A percentile compares a stretch with the other conserved stretches of the same genome.
Conservation (phyloP, 2,797 vertebrate species). For the Avahi laniger region DNA sequence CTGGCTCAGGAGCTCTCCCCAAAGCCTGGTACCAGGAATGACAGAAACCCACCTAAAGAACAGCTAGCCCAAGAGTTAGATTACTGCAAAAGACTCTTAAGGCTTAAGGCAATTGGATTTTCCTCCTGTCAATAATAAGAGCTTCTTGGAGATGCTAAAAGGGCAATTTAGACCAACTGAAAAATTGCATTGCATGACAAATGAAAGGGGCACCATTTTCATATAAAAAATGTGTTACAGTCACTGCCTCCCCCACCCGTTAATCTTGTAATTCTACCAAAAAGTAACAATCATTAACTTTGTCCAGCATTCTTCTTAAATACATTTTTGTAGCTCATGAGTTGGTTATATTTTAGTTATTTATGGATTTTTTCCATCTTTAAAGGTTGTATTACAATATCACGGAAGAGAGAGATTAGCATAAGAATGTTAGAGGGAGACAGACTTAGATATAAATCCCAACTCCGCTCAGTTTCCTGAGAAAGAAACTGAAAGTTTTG, state of each 20-base stretch:
- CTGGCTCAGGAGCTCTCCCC: not conserved
- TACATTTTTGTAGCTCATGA: not conserved
- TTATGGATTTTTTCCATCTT: not conserved
- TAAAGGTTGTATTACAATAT: not conserved
- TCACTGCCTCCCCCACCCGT: not conserved
- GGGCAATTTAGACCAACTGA: not conserved
- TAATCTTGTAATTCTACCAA: not conserved
- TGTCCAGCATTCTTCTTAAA: not conserved
- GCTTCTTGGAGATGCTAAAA: not conserved
- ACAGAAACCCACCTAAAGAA: not conserved
- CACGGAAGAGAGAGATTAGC: not conserved
- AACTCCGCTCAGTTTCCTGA: not conserved
- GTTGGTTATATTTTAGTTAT: not conserved
- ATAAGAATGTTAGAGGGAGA: not conserved
- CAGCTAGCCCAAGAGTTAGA: not conserved
- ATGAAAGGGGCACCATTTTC: not conserved
- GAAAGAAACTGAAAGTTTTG: not conserved
- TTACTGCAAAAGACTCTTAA: not conserved
- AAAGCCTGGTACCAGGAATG: not conserved
- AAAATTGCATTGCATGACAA: not conserved
- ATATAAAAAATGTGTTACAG: not conserved
- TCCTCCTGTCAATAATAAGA: not conserved
- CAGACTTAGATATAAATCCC: not conserved
- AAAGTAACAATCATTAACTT: not conserved
- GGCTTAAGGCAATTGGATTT: not conserved